Conservation (phyloP, 2,888 invertebrate genomes). For the Tuberolachnus salignus region DNA sequence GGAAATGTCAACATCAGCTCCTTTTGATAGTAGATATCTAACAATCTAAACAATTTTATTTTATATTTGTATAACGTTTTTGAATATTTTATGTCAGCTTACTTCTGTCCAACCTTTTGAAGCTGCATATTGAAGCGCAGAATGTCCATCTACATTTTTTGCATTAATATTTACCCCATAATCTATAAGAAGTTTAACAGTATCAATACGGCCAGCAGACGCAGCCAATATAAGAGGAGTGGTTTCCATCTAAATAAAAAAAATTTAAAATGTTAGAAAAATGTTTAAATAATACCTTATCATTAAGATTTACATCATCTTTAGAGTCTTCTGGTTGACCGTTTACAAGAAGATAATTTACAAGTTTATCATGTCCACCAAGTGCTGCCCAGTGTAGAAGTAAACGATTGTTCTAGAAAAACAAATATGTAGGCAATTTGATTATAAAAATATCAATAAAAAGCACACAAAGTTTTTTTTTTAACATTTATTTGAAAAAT, state of each 20-base stretch:
- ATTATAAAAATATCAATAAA: neutral
- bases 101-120: slow-evolving; percentile 82
- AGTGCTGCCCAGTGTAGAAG: slow-evolving; percentile 81
- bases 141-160: slow-evolving; percentile 76
- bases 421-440: neutral
- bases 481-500: too few species aligned
- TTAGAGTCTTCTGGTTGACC: slow-evolving; percentile 72
- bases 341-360: slow-evolving; percentile 71
- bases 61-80: neutral
- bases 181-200: slow-evolving; percentile 71
- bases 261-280: neutral
- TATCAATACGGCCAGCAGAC: slow-evolving; percentile 75
- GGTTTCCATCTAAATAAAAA: slow-evolving; percentile 67
- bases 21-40: slow-evolving; percentile 70
- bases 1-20: slow-evolving; percentile 73
- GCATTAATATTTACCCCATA: slow-evolving; percentile 77
- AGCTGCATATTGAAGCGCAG: slow-evolving; percentile 82
- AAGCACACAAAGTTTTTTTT: neutral
- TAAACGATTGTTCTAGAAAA: slow-evolving; percentile 72
- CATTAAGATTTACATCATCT: slow-evolving; percentile 69
- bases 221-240: slow-evolving; percentile 81
- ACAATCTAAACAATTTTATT: slow-evolving; percentile 67
- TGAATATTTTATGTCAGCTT: slow-evolving; percentile 58
- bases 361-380: slow-evolving; percentile 77
- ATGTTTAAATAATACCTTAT: neutral